A percentile compares a stretch with the other conserved stretches of the same genome.
phyloP scores from a whole-genome alignment of 2,113 vertebrate species.

The Climacteris rufus region DNA sequence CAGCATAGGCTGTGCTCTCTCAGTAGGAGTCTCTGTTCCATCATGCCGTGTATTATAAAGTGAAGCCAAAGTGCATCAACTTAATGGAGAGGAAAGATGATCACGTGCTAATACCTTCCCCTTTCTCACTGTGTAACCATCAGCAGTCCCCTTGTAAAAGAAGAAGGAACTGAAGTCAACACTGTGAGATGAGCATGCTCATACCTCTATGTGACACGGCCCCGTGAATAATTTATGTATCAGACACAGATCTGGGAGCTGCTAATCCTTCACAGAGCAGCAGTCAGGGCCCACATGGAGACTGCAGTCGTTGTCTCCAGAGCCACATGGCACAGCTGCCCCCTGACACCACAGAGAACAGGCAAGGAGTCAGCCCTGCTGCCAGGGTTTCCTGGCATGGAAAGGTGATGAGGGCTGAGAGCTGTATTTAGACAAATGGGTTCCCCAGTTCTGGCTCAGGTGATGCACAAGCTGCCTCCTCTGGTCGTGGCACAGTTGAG shows the following conservation, averaged over 20 bases:
- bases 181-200: background rate
- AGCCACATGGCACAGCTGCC: background rate
- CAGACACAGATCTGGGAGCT: background rate
- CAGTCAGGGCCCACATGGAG: background rate
- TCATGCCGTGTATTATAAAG: background rate
- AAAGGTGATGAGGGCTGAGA: background rate
- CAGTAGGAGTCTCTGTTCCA: background rate
- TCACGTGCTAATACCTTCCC: background rate
- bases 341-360: background rate
- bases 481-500: background rate
- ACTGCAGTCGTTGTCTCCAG: background rate
- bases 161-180: background rate
- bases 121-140: background rate
- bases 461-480: background rate
- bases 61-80: slow-evolving; percentile 4
- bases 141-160: background rate
- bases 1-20: background rate
- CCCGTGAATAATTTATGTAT: slow-evolving; percentile 39
- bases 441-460: background rate
- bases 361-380: background rate
- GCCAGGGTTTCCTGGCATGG: background rate
- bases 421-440: background rate
- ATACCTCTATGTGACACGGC: background rate
- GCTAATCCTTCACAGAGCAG: slow-evolving; percentile 22
- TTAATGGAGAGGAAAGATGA: slow-evolving; percentile 33